Evolutionary conservation across 2,888 invertebrate species (phyloP), one percentile per base, ranked within the genome.

Genomic region (Sphecodes monilicornis): DNA sequence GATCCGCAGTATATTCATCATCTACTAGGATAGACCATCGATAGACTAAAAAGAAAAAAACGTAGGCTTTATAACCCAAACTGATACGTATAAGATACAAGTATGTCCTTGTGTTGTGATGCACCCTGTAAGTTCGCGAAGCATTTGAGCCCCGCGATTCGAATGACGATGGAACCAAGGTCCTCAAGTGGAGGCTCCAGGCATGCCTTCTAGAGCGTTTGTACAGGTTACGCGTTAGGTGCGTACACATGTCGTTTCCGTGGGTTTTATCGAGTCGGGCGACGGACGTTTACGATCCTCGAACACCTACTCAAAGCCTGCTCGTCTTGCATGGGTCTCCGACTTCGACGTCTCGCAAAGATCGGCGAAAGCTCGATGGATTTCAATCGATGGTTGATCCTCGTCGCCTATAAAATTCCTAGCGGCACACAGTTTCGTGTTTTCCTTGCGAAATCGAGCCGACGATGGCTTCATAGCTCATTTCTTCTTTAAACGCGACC

Each of bases 281-380:
- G 81, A 71, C 57, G 74, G 90, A 92, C 91, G 85, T 92, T 92
- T 92, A 92, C 92, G 92, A 92, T 90, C 90, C 36, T 78, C 78
- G 82, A 82, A 91, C 92, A 92, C 91, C 92, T 91, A 92, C 92
- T 92, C 92, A 85, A 69, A 66, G 60, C 72, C 32, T 41, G n/a
- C 39, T 79, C 76, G 78, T 72, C 73, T 78, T 69, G 18, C 80
- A 70, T 69, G 68, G 68, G 76, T 83, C 77, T 69, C 22, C 32
- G 54, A 72, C 54, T 36, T 66, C 78, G 74, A 50, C 26, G 57
- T 57, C 73, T 70, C 69, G 39, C 54, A 18, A 60, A 66, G 80
- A 66, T 36, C 32, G 66, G 66, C 50, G 76, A 79, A 73, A 69
- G 71, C 73, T 60, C 76, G 76, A 80, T 32, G 39, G 32, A 72